These are phyloP conservation scores for Brenthis hecate DNA, from an alignment of 2,888 invertebrate genomes.

Conservation along the genomic window DNA sequence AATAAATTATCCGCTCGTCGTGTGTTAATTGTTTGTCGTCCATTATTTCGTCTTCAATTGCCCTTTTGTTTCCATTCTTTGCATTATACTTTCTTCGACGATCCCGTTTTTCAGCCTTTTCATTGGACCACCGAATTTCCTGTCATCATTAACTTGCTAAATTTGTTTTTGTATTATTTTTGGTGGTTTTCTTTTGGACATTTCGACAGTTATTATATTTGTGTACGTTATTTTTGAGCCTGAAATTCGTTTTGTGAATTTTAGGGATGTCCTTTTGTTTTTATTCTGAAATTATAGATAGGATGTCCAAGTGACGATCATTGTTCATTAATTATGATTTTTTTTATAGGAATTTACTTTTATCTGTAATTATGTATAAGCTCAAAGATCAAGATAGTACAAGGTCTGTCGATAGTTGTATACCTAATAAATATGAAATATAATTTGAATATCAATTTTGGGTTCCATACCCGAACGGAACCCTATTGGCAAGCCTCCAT, in stretches of 20 bases:
- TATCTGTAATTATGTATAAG: no score
- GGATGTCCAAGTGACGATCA: no score
- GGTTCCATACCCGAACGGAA: no score
- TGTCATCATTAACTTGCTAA: constrained; percentile 76
- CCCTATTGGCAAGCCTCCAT: no score
- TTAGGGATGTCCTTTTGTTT: not conserved
- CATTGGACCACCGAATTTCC: constrained; percentile 68
- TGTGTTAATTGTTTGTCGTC: constrained; percentile 81
- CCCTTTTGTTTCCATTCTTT: constrained; percentile 77
- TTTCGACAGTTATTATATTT: constrained; percentile 35
- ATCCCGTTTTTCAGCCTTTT: constrained; percentile 70
- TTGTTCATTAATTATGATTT: no score
- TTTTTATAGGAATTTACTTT: no score
- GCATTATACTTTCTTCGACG: constrained; percentile 43
- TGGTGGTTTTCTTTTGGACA: constrained; percentile 45
- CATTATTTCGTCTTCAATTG: constrained; percentile 82
- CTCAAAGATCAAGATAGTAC: no score
- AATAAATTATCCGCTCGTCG: constrained; percentile 41
- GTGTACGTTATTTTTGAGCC: constrained; percentile 23
- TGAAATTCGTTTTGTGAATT: constrained; percentile 1
- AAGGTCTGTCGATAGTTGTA: no score
- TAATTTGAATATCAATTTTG: no score
- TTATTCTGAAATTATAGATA: no score
- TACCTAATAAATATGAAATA: no score
- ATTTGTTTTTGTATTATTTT: constrained; percentile 47